phyloP scores from a whole-genome alignment of 2,888 invertebrate genomes.

The Agrochola litura region DNA sequence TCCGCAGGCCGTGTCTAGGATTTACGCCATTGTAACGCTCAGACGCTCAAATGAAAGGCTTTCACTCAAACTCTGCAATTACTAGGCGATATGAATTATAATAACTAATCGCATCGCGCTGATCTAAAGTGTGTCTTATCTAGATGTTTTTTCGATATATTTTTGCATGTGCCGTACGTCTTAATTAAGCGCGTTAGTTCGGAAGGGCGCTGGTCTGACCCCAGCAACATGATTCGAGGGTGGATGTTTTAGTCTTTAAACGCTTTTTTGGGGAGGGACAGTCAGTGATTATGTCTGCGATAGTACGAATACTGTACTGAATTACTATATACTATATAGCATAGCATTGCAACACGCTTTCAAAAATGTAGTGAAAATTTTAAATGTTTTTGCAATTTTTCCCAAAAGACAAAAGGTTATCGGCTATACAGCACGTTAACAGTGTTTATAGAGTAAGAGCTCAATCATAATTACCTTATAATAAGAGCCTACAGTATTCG shows the following conservation, averaged over 20 bases:
- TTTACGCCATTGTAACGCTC: conserved; percentile 36
- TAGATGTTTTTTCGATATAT: conserved; percentile 40
- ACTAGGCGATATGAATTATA: conserved; percentile 65
- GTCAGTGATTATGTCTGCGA: no score
- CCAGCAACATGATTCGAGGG: conserved; percentile 15
- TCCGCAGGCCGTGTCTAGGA: conserved; percentile 8
- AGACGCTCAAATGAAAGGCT: conserved; percentile 47
- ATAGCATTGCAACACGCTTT: background rate
- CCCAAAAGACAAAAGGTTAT: background rate
- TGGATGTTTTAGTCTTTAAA: conserved; percentile 22
- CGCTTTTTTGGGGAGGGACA: background rate
- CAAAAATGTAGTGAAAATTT: background rate
- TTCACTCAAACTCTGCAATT: conserved; percentile 59
- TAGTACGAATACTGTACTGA: background rate
- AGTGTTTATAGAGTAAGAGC: background rate
- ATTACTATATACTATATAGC: background rate
- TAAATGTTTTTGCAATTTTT: no score
- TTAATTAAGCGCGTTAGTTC: conserved; percentile 58
- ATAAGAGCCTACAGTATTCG: background rate
- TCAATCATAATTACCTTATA: background rate
- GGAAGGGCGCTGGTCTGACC: conserved; percentile 31
- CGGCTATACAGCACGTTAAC: background rate
- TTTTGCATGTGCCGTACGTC: conserved; percentile 48
- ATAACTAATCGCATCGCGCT: conserved; percentile 54
- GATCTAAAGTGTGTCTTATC: conserved; percentile 53